phyloP scores from a whole-genome alignment of 2,888 invertebrate species.

The Hipparchia sbordonii region DNA sequence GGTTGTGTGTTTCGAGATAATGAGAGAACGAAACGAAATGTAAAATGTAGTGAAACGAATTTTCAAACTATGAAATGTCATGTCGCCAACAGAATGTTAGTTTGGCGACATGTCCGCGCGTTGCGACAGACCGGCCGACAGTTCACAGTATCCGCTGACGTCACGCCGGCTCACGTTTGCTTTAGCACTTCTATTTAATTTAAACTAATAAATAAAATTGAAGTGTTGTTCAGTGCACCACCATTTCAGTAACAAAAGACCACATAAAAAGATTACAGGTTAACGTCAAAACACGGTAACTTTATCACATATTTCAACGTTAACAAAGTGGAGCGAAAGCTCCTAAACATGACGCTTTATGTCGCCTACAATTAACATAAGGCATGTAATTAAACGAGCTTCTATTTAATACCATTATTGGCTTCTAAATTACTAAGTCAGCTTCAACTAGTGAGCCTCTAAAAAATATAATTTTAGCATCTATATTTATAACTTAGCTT shows the following conservation, averaged over 20 bases:
- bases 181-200: not conserved
- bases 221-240: not conserved
- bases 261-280: not conserved
- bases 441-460: no score
- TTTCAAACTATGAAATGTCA: not conserved
- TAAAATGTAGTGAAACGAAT: not conserved
- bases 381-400: no score
- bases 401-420: no score
- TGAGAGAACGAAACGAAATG: not conserved
- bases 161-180: not conserved
- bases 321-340: conserved; percentile 8
- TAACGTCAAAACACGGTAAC: not conserved
- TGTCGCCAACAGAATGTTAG: not conserved
- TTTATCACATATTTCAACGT: not conserved
- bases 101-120: not conserved
- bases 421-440: no score
- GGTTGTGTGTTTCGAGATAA: no score
- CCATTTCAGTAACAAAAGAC: no score
- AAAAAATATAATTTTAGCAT: no score
- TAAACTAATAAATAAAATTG: no score
- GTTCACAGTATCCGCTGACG: not conserved
- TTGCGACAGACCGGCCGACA: conserved; percentile 7
- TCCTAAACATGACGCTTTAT: conserved; percentile 18
- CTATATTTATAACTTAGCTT: no score
- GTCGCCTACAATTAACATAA: conserved; percentile 29